Evolutionary conservation across 2,797 vertebrate species (phyloP), one percentile per base, ranked within the genome.

Genomic region (Podarcis lilfordi): DNA sequence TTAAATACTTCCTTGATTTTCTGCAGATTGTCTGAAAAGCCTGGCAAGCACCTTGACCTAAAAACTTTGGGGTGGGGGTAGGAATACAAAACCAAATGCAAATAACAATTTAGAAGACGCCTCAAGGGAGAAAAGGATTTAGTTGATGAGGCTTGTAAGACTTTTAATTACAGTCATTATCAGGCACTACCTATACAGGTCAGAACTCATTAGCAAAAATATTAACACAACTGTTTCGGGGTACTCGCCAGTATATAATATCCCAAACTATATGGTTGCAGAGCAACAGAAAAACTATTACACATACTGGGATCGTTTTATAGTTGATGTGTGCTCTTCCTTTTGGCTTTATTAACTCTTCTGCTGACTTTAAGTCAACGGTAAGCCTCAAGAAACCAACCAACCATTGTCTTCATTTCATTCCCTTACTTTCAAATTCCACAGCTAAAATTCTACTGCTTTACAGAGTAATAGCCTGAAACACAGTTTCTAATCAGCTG

Each of bases 131-230:
- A 88, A 83, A 93, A 68, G 81, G 93, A 86, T 94, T 92, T 91
- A 89, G 89, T 89, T 94, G 93, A 95, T 94, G 94, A 94, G 90
- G 92, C 88, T 93, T 91, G 68, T 94, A 88, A 90, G 90, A 82
- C 91, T 95, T 94, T 91, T 94, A 95, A 96, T 96, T 95, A 95
- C 91, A 7, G n/a, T 94, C 94, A 96, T 95, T 95, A 95, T 92
- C 94, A 93, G 94, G 89, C 90, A 89, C 88, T 92, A 93, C 89
- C 92, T 95, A 93, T 94, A 92, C 92, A 90, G 92, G 92, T 95
- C 95, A 93, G 92, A 95, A 94, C 92, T 91, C 94, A 94, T 93
- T 95, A 95, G 89, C 80, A 92, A 93, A 95, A 95, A 94, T 93
- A 91, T 95, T 93, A 95, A 92, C 95, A 95, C 88, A 92, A 89